phyloP scores from a whole-genome alignment of 2,888 invertebrate species.

The Hololepta plana region DNA sequence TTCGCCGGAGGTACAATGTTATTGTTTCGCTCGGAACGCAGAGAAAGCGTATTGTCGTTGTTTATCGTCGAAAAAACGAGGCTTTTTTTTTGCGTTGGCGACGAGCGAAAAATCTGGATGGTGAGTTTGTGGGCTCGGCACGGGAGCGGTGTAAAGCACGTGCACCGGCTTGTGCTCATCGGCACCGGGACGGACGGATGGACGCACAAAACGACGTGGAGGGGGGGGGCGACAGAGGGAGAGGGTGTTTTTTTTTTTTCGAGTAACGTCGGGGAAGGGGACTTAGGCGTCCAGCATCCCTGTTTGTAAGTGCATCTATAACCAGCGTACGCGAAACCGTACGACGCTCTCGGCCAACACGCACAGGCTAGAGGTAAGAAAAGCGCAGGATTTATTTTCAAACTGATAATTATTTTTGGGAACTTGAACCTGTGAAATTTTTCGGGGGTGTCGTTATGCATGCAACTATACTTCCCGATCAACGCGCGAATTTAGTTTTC shows the following conservation, averaged over 20 bases:
- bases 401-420: conserved; percentile 16
- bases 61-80: too few species aligned
- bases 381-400: conserved; percentile 16
- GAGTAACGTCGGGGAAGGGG: conserved; percentile 14
- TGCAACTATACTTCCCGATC: too few species aligned
- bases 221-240: conserved; percentile 7
- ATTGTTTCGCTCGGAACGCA: too few species aligned
- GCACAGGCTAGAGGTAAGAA: conserved; percentile 15
- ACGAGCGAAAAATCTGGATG: too few species aligned
- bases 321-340: conserved; percentile 13
- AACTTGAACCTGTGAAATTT: too few species aligned
- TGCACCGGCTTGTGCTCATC: conserved; percentile 14
- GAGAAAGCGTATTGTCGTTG: too few species aligned
- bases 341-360: conserved; percentile 13
- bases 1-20: too few species aligned
- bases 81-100: too few species aligned
- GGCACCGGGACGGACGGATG: conserved; percentile 12
- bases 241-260: conserved; percentile 7
- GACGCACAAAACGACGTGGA: conserved; percentile 3
- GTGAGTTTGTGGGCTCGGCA: too few species aligned
- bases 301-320: conserved; percentile 15
- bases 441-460: too few species aligned
- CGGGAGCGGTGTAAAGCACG: conserved; percentile 12
- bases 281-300: conserved; percentile 17
- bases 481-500: too few species aligned